Base-by-base conservation (phyloP, 2,113 vertebrate genomes). In the Motacilla alba region DNA sequence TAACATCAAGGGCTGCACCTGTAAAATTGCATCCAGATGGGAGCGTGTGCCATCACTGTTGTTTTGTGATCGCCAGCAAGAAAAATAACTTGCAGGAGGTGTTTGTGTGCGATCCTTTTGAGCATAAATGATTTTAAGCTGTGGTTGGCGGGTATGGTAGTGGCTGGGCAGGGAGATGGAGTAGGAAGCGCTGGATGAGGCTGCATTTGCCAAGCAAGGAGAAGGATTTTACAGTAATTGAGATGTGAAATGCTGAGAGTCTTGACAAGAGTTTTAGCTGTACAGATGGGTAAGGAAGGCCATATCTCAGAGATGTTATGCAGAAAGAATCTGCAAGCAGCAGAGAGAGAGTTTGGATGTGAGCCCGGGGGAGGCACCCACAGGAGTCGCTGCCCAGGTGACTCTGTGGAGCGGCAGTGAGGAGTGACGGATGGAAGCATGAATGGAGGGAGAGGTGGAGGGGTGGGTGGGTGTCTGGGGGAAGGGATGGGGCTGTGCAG, bases 261-360 rank as follows among this genome's bases (percentile, higher is more conserved):
- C 95, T 96, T 96, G 96, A 97, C 95, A 97, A 97, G 96, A 97
- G 95, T 95, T 97, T 97, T 97, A 97, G 95, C 96, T 97, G 96
- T 97, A 96, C 95, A 96, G 96, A 97, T 97, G 96, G 96, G 94
- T 97, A 96, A 95, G 91, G 95, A 95, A 97, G 95, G 89, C 96
- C 96, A 89, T 95, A 97, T 97, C 96, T 96, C 94, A 89, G 89
- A 97, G 94, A 97, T 95, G 94, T 95, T 92, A 95, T 95, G 95
- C 91, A 87, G 93, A 92, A 95, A 92, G 93, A 97, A 96, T 97
- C 89, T 97, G 94, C 94, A 96, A 94, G 95, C 91, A 73, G 89
- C 89, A 95, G 87, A 89, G 91, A 89, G 80, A 1, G 56, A 87
- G 80, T 74, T 95, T 97, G 96, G 96, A 96, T 81, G 84, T 15